A percentile compares a stretch with the other conserved stretches of the same genome.
Conservation (phyloP, 2,888 invertebrate species). For the Sphaerophoria taeniata region DNA sequence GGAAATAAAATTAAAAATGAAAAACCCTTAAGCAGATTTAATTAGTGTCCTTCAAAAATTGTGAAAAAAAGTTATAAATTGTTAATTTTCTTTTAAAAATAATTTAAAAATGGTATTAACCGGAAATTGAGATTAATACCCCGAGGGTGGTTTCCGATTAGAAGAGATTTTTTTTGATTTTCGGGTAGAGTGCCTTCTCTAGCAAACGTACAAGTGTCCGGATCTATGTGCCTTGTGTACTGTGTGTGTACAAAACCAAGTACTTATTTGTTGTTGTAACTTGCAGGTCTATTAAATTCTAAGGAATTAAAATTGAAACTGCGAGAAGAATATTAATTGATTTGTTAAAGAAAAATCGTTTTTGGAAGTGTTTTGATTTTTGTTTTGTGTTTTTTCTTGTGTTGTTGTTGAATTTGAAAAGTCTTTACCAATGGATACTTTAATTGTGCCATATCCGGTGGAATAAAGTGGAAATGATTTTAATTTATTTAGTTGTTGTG, state of each 20-base stretch:
- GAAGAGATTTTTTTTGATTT: constrained; percentile 23
- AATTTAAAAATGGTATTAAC: constrained; percentile 3
- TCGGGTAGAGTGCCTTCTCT: constrained; percentile 35
- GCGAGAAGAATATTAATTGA: constrained; percentile 70
- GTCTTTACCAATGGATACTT: constrained; percentile 60
- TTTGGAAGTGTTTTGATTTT: constrained; percentile 25
- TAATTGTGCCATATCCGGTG: constrained; percentile 73
- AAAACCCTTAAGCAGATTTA: too few relatives aligned
- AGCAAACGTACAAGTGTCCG: constrained; percentile 37
- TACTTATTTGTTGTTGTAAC: not conserved
- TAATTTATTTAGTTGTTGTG: constrained; percentile 24
- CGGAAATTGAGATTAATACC: constrained; percentile 59
- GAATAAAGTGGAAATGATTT: constrained; percentile 52
- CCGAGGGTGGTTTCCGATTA: constrained; percentile 62
- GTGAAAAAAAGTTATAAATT: not conserved
- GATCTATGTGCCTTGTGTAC: constrained; percentile 26
- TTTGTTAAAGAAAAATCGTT: constrained; percentile 48
- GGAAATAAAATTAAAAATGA: too few relatives aligned
- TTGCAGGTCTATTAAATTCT: constrained; percentile 38
- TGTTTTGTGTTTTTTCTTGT: constrained; percentile 9
- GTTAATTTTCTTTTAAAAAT: not conserved
- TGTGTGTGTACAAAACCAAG: not conserved
- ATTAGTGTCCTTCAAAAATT: not conserved
- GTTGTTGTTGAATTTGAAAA: constrained; percentile 29
- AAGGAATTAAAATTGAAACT: constrained; percentile 57